Percentiles rank a stretch among this genome's conserved stretches.
phyloP scores from a whole-genome alignment of 2,797 vertebrate genomes.

The Podargus strigoides region DNA sequence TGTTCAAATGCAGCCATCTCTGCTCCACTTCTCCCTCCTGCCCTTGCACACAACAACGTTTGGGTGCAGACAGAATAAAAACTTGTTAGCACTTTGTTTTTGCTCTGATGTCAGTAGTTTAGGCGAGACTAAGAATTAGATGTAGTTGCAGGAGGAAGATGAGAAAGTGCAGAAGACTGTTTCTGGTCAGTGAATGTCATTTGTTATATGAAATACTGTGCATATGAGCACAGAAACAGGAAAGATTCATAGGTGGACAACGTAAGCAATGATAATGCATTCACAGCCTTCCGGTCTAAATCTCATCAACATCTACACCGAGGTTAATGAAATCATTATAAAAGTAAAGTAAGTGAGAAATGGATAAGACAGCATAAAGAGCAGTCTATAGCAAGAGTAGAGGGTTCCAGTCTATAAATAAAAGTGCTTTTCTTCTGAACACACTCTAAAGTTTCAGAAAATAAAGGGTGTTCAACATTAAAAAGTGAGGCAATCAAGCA shows the following conservation, averaged over 20 bases:
- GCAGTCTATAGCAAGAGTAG: not conserved
- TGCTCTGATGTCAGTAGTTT: not conserved
- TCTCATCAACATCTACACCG: not conserved
- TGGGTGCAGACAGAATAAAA: not conserved
- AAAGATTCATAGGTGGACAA: not conserved
- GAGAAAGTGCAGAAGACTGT: not conserved
- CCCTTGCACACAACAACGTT: fast-evolving
- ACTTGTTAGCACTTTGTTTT: fast-evolving
- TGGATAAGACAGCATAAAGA: not conserved
- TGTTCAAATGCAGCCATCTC: too few species aligned
- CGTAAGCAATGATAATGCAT: not conserved
- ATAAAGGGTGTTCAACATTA: not conserved
- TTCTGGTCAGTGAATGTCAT: not conserved
- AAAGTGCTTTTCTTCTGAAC: not conserved
- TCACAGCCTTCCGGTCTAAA: not conserved
- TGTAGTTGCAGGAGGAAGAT: not conserved
- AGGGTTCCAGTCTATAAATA: not conserved
- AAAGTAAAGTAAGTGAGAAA: not conserved
- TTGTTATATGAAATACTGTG: not conserved
- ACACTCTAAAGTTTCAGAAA: not conserved
- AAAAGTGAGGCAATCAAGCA: not conserved
- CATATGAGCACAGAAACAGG: not conserved
- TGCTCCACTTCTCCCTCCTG: not conserved
- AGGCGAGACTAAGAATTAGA: not conserved
- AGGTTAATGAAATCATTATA: not conserved